Percentiles rank a stretch among this genome's conserved stretches.
Evolutionary conservation across 2,113 vertebrate genomes (phyloP).

Genomic region (Platysteira castanea): DNA sequence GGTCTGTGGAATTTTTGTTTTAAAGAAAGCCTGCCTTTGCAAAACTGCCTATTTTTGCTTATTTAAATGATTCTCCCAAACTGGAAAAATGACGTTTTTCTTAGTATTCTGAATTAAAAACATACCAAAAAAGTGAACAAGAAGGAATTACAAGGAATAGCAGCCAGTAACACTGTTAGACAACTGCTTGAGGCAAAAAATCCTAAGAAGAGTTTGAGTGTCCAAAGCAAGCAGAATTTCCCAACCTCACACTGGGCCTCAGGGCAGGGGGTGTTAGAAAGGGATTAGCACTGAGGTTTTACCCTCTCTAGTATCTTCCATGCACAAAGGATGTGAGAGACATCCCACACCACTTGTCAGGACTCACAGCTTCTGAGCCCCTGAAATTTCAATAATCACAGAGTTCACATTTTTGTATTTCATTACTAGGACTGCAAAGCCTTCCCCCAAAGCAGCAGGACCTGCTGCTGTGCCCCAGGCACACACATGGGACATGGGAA

Average conservation of each 20-base stretch:
- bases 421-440: accelerated
- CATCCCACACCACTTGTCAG: background rate
- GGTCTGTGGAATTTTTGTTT: background rate
- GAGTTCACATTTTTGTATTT: background rate
- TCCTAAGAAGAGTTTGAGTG: background rate
- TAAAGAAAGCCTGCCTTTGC: accelerated
- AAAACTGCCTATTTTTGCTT: background rate
- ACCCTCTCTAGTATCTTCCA: background rate
- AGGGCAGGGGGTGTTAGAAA: background rate
- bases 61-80: background rate
- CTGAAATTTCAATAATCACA: accelerated
- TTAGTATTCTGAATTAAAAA: background rate
- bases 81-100: background rate
- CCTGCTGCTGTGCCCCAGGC: background rate
- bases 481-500: background rate
- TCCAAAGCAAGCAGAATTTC: background rate
- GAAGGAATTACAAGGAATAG: background rate
- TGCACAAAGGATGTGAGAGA: background rate
- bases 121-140: background rate
- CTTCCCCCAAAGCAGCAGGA: background rate
- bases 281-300: background rate
- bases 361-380: background rate
- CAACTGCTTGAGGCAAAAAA: background rate
- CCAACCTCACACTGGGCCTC: background rate
- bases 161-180: background rate